phyloP scores from a whole-genome alignment of 2,113 vertebrate genomes.

The Tamias sibiricus region DNA sequence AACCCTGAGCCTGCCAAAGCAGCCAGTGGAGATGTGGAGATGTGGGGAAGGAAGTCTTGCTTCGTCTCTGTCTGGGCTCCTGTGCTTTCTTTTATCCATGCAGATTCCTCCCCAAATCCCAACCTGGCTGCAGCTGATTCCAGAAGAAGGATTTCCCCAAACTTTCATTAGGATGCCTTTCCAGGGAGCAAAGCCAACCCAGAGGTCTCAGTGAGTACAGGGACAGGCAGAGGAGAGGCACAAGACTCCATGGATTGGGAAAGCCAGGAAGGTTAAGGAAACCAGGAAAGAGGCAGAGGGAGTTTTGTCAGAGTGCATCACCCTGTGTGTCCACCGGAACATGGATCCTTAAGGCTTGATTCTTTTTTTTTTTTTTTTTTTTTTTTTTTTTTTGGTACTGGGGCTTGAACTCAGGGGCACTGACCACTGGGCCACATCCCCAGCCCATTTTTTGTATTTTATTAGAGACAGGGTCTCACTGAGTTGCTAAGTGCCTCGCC shows the following conservation, averaged over 20 bases:
- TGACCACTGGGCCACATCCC: no score
- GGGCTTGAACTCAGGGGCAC: no score
- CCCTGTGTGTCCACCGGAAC: neutral
- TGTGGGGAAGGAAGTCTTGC: rapidly evolving
- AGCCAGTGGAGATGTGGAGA: rapidly evolving
- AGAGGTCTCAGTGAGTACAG: neutral
- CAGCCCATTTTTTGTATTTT: no score
- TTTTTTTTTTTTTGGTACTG: no score
- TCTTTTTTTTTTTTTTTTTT: no score
- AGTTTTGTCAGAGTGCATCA: no score
- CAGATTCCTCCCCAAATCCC: neutral
- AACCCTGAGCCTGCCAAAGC: neutral
- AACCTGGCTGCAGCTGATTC: neutral
- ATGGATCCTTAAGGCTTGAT: neutral
- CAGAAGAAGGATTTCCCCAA: neutral
- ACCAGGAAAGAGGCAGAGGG: rapidly evolving
- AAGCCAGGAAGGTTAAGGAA: neutral
- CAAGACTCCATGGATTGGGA: neutral
- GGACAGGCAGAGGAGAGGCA: no score
- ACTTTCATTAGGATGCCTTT: neutral
- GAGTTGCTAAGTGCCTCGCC: no score
- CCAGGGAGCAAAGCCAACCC: no score
- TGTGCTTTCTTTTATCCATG: neutral
- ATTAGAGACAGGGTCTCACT: no score
- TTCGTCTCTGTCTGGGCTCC: no score